Conservation (phyloP, 1,140 invertebrate genomes). For the Lepidurus packardi region DNA sequence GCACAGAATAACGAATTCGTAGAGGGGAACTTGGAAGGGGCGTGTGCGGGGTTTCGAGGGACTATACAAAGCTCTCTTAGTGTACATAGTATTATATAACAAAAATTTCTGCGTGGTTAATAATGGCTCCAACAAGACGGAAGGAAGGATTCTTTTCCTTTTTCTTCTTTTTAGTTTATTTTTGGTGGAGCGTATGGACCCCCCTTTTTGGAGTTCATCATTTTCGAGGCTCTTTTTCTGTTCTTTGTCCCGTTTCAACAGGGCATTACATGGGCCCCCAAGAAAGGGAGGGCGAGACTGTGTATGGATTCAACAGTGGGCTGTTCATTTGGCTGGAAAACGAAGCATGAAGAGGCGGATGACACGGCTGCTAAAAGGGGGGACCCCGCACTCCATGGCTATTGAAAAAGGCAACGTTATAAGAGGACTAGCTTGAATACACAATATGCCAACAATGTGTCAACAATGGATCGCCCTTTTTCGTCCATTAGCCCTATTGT, state of each 20-base stretch:
- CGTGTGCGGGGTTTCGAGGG: neutral
- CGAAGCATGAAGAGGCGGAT: constrained; percentile 20
- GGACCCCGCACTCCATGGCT: neutral
- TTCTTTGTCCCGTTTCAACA: constrained; percentile 8
- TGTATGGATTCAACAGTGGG: constrained; percentile 19
- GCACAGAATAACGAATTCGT: neutral
- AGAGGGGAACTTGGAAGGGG: neutral
- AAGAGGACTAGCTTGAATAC: constrained; percentile 19
- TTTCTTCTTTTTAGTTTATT: neutral
- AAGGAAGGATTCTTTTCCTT: neutral
- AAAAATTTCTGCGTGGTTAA: neutral
- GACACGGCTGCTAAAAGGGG: neutral
- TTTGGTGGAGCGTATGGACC: neutral
- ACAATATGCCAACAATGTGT: constrained; percentile 22
- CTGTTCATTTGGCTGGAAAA: constrained; percentile 16
- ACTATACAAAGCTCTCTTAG: neutral
- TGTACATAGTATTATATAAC: constrained; percentile 7
- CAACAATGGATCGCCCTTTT: constrained; percentile 17
- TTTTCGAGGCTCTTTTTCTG: constrained; percentile 15
- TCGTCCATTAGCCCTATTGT: constrained; percentile 18
- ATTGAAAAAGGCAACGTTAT: constrained; percentile 20
- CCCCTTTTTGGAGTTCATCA: neutral
- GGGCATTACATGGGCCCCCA: neutral
- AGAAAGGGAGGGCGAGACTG: neutral
- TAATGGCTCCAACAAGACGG: constrained; percentile 1